Evolutionary conservation across 2,113 vertebrate genomes (phyloP).

Genomic region (Callocephalon fimbriatum): DNA sequence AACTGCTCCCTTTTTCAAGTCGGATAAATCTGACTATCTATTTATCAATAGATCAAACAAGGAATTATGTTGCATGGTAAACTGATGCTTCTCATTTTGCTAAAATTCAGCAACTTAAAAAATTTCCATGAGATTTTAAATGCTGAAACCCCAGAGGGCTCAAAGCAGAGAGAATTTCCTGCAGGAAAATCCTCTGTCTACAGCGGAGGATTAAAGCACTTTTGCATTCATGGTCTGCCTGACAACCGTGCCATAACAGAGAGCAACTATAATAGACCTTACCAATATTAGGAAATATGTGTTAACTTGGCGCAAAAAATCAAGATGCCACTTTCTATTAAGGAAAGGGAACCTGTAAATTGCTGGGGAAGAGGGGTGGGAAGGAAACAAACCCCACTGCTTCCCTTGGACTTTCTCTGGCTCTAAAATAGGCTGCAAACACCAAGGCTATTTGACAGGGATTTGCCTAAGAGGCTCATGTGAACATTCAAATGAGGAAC

Average conservation of each 20-base stretch:
- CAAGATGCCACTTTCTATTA: neutral
- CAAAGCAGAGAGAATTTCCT: neutral
- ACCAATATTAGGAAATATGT: neutral
- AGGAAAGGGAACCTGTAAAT: neutral
- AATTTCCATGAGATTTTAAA: neutral
- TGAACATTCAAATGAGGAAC: constrained; percentile 3
- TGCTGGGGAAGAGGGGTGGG: neutral
- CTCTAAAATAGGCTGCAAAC: neutral
- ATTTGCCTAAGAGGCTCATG: constrained; percentile 5
- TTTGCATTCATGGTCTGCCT: neutral
- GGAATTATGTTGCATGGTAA: neutral
- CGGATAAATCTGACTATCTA: neutral
- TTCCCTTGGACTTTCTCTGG: neutral
- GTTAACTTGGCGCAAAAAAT: neutral
- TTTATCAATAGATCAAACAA: neutral
- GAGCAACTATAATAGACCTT: neutral
- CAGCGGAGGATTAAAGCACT: neutral
- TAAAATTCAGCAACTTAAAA: neutral
- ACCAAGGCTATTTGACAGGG: neutral
- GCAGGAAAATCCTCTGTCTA: constrained; percentile 23
- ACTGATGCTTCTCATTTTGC: neutral
- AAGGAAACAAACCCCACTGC: neutral
- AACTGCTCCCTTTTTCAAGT: neutral
- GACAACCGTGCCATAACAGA: neutral
- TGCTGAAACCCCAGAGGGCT: neutral